phyloP scores from a whole-genome alignment of 2,888 invertebrate species.

The Linnaemya tessellans region DNA sequence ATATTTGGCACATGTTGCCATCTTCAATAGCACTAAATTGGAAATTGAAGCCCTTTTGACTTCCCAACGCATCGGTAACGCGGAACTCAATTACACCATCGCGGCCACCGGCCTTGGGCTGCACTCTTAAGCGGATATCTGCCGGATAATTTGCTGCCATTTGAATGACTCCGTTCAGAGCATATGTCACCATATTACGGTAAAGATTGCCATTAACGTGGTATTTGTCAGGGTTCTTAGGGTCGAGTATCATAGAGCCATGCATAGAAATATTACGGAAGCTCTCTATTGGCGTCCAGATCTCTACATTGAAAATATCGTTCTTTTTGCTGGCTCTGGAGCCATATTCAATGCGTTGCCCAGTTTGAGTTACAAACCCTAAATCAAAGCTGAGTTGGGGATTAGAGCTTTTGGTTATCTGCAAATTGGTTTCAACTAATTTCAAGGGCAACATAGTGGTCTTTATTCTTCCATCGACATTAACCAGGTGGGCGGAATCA shows the following conservation, averaged over 20 bases:
- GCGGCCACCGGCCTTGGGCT: slow-evolving; percentile 82
- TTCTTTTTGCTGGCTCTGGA: slow-evolving; percentile 79
- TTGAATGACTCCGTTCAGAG: slow-evolving; percentile 82
- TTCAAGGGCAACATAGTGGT: slow-evolving; percentile 81
- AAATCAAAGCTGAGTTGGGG: slow-evolving; percentile 79
- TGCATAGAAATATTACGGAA: slow-evolving; percentile 82
- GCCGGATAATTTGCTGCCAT: slow-evolving; percentile 82
- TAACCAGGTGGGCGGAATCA: slow-evolving; percentile 83
- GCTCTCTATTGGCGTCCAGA: slow-evolving; percentile 81
- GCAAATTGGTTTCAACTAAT: slow-evolving; percentile 77
- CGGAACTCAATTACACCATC: slow-evolving; percentile 81
- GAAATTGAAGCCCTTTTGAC: slow-evolving; percentile 78
- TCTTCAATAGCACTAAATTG: slow-evolving; percentile 82
- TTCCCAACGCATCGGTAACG: slow-evolving; percentile 75
- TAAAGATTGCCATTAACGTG: slow-evolving; percentile 83
- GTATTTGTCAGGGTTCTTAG: slow-evolving; percentile 76
- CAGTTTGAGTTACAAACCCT: slow-evolving; percentile 76
- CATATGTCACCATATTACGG: slow-evolving; percentile 82
- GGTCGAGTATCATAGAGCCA: slow-evolving; percentile 77
- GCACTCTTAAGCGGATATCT: slow-evolving; percentile 83
- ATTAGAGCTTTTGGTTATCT: slow-evolving; percentile 77
- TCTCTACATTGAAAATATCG: slow-evolving; percentile 81
- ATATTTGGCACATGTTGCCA: slow-evolving; percentile 83
- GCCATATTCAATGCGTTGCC: slow-evolving; percentile 79
- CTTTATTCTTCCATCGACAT: slow-evolving; percentile 82